Base-by-base conservation (phyloP, 1,140 invertebrate species). In the Polypedilum vanderplanki region DNA sequence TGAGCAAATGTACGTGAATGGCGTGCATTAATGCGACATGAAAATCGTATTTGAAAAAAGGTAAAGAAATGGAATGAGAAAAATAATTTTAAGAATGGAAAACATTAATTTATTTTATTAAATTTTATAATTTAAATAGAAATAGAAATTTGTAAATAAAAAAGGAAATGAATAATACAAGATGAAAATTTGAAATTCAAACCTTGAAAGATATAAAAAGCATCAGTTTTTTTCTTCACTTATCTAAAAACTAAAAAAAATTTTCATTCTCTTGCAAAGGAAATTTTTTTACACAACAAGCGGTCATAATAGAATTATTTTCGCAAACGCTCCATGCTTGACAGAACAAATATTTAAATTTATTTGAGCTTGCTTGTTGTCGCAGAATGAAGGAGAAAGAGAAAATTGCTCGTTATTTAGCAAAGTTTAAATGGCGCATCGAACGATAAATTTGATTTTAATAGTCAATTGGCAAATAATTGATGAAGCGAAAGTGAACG, bases 391-490 rank as follows among this genome's bases (percentile, higher is more conserved):
- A 20, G 7, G 65, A 33, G 24, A 33, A 5, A 33, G 24, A 33
- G 24, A 33, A 33, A 33, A 33, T 33, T 33, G 24, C 5, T 70
- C 17, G 65, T 17, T n/a, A n/a, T n/a, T 67, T 20, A 20, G 64
- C n/a, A 17, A 15, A 46, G 41, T 46, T 46, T 15, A 70, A 70
- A 70, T 70, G 65, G 65, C 65, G 10, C 17, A 70, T 20, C 18
- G 20, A 70, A 18, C 17, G 17, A 70, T 70, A 70, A 70, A 70
- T 70, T 70, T 70, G 65, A 22, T 70, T 70, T 70, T 70, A 70
- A 70, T 70, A 22, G 65, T 70, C 65, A 22, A 70, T 70, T 70
- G 17, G 65, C 65, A 70, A 70, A 70, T 70, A 70, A 70, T 70
- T 70, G 65, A 70, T 70, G 65, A 70, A 33, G 20, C 20, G 18